Evolutionary conservation across 2,888 invertebrate genomes (phyloP), one percentile per base, ranked within the genome.

Genomic region (Lochmaea capreae): DNA sequence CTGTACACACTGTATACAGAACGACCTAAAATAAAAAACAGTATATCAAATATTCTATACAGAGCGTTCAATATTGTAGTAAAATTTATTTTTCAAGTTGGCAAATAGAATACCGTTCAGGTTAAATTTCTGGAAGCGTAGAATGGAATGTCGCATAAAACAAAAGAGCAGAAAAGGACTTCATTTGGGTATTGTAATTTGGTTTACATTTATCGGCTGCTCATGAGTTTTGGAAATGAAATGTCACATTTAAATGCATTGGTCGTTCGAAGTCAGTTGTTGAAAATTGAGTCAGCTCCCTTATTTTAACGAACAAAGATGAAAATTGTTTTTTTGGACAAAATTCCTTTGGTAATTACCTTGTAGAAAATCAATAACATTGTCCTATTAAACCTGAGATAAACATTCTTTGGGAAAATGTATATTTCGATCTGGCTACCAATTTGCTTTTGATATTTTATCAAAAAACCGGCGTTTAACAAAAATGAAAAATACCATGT

Each of bases 231-330:
- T 76, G 77, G 76, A 80, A 78, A 81, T 76, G 79, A 84, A 85
- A 84, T 85, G 82, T 80, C 81, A 83, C 85, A 85, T 85, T 85
- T 85, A 85, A 85, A 85, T 85, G 85, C 85, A 85, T 85, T 85
- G 85, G 83, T 78, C 83, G 85, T 84, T 83, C 81, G 75, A 72
- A 78, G 78, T 78, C 81, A 81, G 78, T 80, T 81, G 82, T 79
- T 80, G 77, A 74, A 82, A 83, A 39, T 39, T 83, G 82, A 83
- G 81, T 80, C 73, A 75, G 71, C 65, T 67, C 73, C 74, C 70
- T 72, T 77, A 76, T 76, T 71, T 78, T 79, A 75, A 79, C 78
- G 77, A 82, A 81, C 82, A 81, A 79, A 77, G 75, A 79, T 80
- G 80, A 22, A 52, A 26, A 6, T 54, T 14, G 54, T 57, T 62